A percentile compares a stretch with the other conserved stretches of the same genome.
phyloP scores from a whole-genome alignment of 1,140 invertebrate species.

The Pollicipes pollicipes region DNA sequence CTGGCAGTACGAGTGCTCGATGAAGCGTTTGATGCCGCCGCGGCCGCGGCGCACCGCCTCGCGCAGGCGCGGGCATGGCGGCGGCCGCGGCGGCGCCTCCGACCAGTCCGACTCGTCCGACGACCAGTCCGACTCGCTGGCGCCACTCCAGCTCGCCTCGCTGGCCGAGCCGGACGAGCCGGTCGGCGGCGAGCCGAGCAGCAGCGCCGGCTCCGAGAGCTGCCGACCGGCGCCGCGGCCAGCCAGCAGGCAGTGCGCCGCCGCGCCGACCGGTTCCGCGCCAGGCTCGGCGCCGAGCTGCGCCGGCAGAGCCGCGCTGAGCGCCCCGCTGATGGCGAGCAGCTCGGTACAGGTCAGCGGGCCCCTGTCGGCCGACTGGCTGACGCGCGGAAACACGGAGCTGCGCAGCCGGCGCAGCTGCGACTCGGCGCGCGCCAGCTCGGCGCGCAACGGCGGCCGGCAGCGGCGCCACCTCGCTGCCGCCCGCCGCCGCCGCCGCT shows the following conservation, averaged over 20 bases:
- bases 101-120: constrained; percentile 19
- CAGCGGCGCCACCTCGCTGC: neutral
- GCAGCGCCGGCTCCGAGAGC: neutral
- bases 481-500: neutral
- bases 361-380: neutral
- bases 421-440: neutral
- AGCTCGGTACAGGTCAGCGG: constrained; percentile 76
- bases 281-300: constrained; percentile 49
- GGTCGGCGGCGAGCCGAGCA: neutral
- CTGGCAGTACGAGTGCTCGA: constrained; percentile 82
- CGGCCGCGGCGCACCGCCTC: constrained; percentile 9
- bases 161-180: constrained; percentile 6
- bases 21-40: constrained; percentile 30
- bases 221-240: neutral
- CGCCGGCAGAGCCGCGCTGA: constrained; percentile 74
- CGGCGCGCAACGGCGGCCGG: neutral
- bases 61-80: neutral
- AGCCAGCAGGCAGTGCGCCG: neutral
- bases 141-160: constrained; percentile 11
- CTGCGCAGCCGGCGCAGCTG: constrained; percentile 14
- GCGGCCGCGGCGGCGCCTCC: constrained; percentile 13
- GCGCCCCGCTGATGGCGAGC: constrained; percentile 67
- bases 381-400: constrained; percentile 7
- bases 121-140: constrained; percentile 9
- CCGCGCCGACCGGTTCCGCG: too few relatives aligned